Evolutionary conservation across 2,113 vertebrate species (phyloP).

Genomic region (Ctenomys sociabilis): DNA sequence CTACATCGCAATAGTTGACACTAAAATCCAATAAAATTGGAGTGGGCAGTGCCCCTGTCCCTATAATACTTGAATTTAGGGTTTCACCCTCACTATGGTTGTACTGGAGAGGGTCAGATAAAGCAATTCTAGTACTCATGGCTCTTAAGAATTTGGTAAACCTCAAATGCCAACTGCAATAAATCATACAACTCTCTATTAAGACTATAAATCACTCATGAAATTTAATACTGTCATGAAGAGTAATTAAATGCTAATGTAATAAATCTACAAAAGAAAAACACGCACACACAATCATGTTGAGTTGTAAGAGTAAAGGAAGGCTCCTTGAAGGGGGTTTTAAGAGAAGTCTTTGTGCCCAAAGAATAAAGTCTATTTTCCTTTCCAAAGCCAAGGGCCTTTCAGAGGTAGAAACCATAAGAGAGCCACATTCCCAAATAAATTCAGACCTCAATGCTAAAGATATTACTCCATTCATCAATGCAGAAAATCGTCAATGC

Average conservation of each 20-base stretch:
- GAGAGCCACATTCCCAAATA: background rate
- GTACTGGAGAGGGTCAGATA: constrained; percentile 15
- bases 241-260: constrained; percentile 75
- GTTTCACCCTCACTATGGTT: background rate
- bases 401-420: background rate
- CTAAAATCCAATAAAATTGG: background rate
- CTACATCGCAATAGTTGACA: background rate
- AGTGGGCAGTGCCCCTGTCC: background rate
- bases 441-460: background rate
- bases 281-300: background rate
- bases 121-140: constrained; percentile 43
- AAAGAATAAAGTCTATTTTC: background rate
- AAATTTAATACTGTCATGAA: constrained; percentile 76
- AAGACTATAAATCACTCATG: constrained; percentile 78
- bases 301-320: background rate
- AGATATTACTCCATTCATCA: background rate
- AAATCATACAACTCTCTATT: constrained; percentile 77
- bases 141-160: constrained; percentile 65
- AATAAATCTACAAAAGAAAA: constrained; percentile 65
- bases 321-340: background rate
- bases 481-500: background rate
- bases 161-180: constrained; percentile 76
- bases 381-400: background rate
- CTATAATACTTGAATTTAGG: background rate
- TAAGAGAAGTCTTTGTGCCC: background rate